Base-by-base conservation (phyloP, 2,888 invertebrate genomes). In the Scaptomyza cyrtandrae region DNA sequence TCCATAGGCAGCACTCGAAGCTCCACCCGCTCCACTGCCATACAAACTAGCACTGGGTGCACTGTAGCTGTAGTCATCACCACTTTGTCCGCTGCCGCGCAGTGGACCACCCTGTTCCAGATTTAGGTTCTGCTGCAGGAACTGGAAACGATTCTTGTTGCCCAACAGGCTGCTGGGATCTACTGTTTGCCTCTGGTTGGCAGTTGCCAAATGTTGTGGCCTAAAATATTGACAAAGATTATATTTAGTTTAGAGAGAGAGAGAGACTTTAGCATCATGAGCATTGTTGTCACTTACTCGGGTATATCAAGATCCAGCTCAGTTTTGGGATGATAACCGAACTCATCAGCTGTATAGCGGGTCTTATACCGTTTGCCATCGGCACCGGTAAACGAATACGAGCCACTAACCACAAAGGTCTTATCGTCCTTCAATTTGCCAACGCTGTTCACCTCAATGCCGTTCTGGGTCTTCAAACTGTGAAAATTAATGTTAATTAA, bases 261-360 rank as follows among this genome's bases (percentile, higher is more conserved):
- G 2, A 19, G 19, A 19, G 19, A 19, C 19, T 19, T 19, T 1
- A 2, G 19, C 19, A 19, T n/a, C n/a, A n/a, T n/a, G n/a, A n/a
- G 19, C 19, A 2, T 29, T 1, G 0, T 29, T 9, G 29, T 2
- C 1, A 33, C 33, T 33, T 33, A 33, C 90, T 91, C 91, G 13
- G 92, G 91, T 44, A 92, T 86, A 33, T 91, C 91, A 31, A 92
- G 82, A 66, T 92, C 92, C 14, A 92, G 85, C 66, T 92, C 92
- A n/a, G 92, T 92, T 37, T 91, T 91, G 49, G 92, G 92, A 86
- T 92, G 92, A 43, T 92, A 92, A 19, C 92, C 92, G 43, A 91
- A 89, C 72, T 92, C 92, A 78, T 92, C 92, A 58, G 92, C 92
- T 4, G 92, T 92, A 45, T 92, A 92, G 41, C 92, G 88, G 46